phyloP scores from a whole-genome alignment of 1,140 invertebrate species.

The Drosophila subpulchrella region DNA sequence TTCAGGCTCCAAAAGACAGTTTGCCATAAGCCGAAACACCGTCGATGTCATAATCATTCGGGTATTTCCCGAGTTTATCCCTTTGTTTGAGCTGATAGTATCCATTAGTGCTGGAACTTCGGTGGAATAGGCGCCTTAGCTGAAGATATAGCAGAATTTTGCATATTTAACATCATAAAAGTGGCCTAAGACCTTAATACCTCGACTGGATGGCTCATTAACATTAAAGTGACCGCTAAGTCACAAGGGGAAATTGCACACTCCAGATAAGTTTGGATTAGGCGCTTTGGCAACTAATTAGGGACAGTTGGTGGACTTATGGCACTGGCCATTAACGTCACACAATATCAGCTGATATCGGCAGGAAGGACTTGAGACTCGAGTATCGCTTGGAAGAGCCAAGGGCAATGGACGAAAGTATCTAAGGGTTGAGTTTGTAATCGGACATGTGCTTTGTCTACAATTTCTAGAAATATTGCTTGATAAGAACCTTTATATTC shows the following conservation, averaged over 20 bases:
- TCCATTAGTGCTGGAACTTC: constrained; percentile 3
- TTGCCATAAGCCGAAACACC: neutral
- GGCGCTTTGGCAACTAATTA: neutral
- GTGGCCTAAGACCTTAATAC: constrained; percentile 5
- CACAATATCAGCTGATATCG: constrained; percentile 10
- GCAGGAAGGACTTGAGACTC: constrained; percentile 9
- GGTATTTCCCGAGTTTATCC: constrained; percentile 1
- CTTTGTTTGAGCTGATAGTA: neutral
- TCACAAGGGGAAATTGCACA: constrained; percentile 16
- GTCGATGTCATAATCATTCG: constrained; percentile 1
- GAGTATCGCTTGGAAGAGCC: neutral
- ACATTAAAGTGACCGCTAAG: constrained; percentile 31
- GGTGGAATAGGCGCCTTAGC: neutral
- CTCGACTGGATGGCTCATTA: constrained; percentile 6
- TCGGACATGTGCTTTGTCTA: neutral
- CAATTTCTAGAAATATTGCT: neutral
- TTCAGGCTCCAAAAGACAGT: constrained; percentile 1
- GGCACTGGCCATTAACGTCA: neutral
- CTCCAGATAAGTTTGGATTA: constrained; percentile 37
- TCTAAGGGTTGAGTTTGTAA: neutral
- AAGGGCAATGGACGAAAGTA: neutral
- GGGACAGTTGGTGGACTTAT: neutral
- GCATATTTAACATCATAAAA: constrained; percentile 15
- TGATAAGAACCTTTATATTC: neutral
- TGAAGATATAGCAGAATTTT: neutral